Base-by-base conservation (phyloP, 1,140 invertebrate genomes). In the Bradysia coprophila region DNA sequence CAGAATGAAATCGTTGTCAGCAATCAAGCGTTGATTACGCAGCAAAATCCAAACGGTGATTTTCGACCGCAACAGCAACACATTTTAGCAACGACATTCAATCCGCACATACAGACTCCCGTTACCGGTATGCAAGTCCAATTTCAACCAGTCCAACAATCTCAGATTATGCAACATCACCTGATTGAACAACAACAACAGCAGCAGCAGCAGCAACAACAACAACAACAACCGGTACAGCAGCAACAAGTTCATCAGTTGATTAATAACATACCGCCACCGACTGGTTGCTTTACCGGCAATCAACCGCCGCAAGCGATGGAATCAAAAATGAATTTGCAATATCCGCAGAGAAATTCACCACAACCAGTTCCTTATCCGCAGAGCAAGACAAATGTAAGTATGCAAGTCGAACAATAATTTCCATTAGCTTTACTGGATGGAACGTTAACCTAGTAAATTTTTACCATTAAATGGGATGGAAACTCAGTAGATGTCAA, bases 1-100 rank as follows among this genome's bases (percentile, higher is more conserved):
- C n/a, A 18, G 18, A 38, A 38, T 38, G 36, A 38, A 38, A 38
- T 38, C 21, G 36, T 38, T 4, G 36, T 38, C 11, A 38, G 36
- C 11, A 38, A 38, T 38, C 36, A 16, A 38, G 36, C 36, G 4
- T 20, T 38, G 6, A 38, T 38, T 4, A 11, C 15, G 3, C 36
- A 16, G 18, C 16, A 11, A 16, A 38, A 20, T 18, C 36, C n/a
- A 18, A 38, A n/a, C 3, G 16, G n/a, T 5, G 36, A 36, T 8
- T n/a, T 36, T 36, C 33, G 33, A 6, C 10, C n/a, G 4, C 36
- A 38, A 19, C 38, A 39, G 15, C 38, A 13, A 22, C n/a, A 9
- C 11, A 39, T 21, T 10, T 10, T 13, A 4, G 11, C 21, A 16
- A 39, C 21, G 10, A 21, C 19, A 39, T 38, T 20, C n/a, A 38